Base-by-base conservation (phyloP, 2,888 invertebrate species). In the Scelioninae gen. 1 region DNA sequence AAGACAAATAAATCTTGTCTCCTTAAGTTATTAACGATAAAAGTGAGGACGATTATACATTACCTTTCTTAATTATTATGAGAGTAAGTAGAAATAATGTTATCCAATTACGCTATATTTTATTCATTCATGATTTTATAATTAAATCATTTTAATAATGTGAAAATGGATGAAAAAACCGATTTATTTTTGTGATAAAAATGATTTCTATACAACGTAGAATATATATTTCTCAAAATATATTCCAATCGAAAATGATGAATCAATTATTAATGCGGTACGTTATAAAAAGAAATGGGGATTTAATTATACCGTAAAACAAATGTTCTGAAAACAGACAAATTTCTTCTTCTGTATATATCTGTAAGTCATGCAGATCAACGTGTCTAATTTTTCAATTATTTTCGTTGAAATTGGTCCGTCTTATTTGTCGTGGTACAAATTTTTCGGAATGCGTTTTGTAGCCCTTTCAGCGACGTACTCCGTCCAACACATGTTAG, bases 401-500 rank as follows among this genome's bases (percentile, higher is more conserved):
- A 76, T 34, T 76, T 60, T 51, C 49, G 43, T 38, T 51, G 38
- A 78, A 71, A 65, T 71, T 71, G 51, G 58, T 29, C 43, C 0
- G 9, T 23, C 32, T 65, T n/a, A 58, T 78, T 78, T 63, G 71
- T 51, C 63, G 65, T 43, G 51, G 29, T 13, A 13, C 29, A 47
- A 60, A 51, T 72, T 72, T 72, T 77, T 77, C 32, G 9, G 15
- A 15, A 13, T 11, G 29, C 32, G 13, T 63, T 56, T 72, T 11
- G 32, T 43, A 13, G 74, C 49, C 65, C 69, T 71, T 55, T 65
- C 74, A 62, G 53, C 62, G 29, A 71, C 34, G 71, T n/a, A n/a
- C n/a, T 71, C 31, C 49, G 51, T 83, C 76, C 55, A 72, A 77
- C 83, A 83, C 72, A 79, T 83, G 83, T 76, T 80, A 43, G 76